Conservation (phyloP, 2,113 vertebrate genomes). For the Otolemur garnettii region DNA sequence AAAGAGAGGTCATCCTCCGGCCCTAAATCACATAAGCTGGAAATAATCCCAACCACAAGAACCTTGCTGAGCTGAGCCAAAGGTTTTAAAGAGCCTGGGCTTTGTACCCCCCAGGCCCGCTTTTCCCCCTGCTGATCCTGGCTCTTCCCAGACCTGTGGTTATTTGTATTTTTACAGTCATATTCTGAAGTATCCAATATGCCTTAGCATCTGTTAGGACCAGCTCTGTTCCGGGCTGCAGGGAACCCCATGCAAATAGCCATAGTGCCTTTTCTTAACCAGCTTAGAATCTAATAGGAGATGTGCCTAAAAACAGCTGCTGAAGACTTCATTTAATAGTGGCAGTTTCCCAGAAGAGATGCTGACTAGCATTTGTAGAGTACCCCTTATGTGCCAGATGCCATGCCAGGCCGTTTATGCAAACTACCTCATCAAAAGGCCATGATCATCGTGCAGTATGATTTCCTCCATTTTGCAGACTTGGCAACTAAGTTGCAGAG, state of each 20-base stretch:
- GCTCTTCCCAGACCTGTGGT: not conserved
- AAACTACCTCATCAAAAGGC: not conserved
- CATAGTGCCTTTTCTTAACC: not conserved
- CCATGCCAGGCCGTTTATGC: not conserved
- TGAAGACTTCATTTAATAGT: not conserved
- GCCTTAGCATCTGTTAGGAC: not conserved
- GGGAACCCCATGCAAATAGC: not conserved
- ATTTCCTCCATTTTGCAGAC: not conserved
- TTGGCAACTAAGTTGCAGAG: not conserved
- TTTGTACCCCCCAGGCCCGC: not conserved
- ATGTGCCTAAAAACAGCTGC: not conserved
- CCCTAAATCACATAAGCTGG: constrained; percentile 36
- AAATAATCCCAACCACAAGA: not conserved
- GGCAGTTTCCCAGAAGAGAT: not conserved
- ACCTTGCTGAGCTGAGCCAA: not conserved
- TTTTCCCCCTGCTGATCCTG: not conserved
- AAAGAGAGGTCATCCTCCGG: constrained; percentile 37
- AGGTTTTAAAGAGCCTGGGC: not conserved
- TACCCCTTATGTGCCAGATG: not conserved
- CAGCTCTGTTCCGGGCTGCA: not conserved
- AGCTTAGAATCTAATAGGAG: not conserved
- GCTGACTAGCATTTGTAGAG: not conserved
- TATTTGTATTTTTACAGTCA: constrained; percentile 10
- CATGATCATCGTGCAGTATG: not conserved
- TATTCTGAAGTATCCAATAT: not conserved